phyloP scores from a whole-genome alignment of 1,140 invertebrate species.

The Drosophila eugracilis region DNA sequence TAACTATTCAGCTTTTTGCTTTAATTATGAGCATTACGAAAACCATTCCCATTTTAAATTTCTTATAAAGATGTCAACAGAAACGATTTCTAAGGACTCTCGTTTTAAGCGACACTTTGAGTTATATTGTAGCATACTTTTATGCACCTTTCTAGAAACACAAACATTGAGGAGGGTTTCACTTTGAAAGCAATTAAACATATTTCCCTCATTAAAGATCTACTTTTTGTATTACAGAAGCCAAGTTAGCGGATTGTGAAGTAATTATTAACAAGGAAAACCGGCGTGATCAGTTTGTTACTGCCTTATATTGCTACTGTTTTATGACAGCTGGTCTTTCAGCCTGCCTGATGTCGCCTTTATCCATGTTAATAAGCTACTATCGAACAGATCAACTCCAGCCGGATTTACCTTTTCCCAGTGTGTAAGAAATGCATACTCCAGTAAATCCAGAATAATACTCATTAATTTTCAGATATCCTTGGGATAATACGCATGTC shows the following conservation, averaged over 20 bases:
- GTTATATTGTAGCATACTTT: not conserved
- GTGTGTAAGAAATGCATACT: conserved; percentile 25
- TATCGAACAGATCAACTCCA: conserved; percentile 1
- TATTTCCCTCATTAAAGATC: too few relatives aligned
- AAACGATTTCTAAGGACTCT: too few relatives aligned
- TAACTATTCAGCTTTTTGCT: too few relatives aligned
- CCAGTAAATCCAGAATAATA: not conserved
- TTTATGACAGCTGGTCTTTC: conserved; percentile 26
- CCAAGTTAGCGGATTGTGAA: not conserved
- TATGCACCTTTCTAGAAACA: not conserved
- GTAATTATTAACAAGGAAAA: conserved; percentile 15
- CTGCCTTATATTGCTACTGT: conserved; percentile 23
- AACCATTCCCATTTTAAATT: too few relatives aligned
- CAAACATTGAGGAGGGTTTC: too few relatives aligned
- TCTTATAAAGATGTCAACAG: too few relatives aligned
- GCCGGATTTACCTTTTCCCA: conserved; percentile 46
- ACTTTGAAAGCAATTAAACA: too few relatives aligned
- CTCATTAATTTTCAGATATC: conserved; percentile 30
- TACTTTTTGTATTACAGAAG: conserved; percentile 12
- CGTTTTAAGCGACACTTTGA: not conserved
- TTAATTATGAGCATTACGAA: too few relatives aligned
- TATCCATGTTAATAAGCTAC: conserved; percentile 11
- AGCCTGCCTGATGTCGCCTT: conserved; percentile 38
- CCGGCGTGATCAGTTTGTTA: conserved; percentile 42
- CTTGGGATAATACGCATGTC: conserved; percentile 35